phyloP scores from a whole-genome alignment of 1,140 invertebrate genomes.

The Polypedilum pembai region DNA sequence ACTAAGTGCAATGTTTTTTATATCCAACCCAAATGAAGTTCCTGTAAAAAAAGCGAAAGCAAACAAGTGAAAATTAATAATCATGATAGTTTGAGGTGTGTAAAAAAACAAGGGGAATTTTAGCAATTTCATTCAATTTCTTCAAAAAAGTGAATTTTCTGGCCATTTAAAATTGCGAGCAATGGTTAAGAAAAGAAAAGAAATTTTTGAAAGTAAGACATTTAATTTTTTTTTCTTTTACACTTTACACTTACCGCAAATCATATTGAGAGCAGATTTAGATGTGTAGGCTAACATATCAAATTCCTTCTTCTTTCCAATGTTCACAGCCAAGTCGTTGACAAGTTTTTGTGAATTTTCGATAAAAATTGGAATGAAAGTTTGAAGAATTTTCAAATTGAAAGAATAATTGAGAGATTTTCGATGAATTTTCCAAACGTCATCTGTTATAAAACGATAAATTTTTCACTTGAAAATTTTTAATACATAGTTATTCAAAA shows the following conservation, averaged over 20 bases:
- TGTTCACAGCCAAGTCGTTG: neutral
- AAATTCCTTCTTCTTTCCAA: constrained; percentile 7
- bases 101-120: too few relatives aligned
- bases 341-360: constrained; percentile 26
- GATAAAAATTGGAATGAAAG: constrained; percentile 28
- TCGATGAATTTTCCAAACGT: constrained; percentile 22
- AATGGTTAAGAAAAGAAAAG: too few relatives aligned
- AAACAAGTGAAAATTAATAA: neutral
- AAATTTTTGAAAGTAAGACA: too few relatives aligned
- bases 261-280: constrained; percentile 7
- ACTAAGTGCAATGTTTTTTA: neutral
- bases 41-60: neutral
- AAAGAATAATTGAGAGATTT: constrained; percentile 25
- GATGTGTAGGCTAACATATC: constrained; percentile 7
- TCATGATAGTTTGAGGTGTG: too few relatives aligned
- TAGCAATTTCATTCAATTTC: too few relatives aligned
- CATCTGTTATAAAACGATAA: neutral
- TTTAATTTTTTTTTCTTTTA: too few relatives aligned
- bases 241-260: neutral
- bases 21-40: constrained; percentile 22
- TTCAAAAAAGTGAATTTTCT: too few relatives aligned
- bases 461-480: neutral
- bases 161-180: too few relatives aligned
- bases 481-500: neutral
- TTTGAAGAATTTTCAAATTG: constrained; percentile 28